These are phyloP conservation scores for Ceriagrion tenellum DNA, from an alignment of 2,888 invertebrate species.

Conservation along the genomic window DNA sequence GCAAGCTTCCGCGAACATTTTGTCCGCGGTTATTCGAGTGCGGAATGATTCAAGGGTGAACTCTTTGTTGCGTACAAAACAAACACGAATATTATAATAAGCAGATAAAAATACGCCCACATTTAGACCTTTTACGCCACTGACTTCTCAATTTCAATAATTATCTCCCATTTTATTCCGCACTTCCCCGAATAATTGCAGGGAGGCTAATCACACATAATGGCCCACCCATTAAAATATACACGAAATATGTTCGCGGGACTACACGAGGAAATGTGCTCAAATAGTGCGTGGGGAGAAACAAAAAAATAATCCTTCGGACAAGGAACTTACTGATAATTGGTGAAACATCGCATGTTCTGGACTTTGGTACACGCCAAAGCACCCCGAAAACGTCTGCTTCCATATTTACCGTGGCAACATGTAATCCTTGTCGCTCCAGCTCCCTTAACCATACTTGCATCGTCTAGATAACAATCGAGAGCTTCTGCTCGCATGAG, in stretches of 20 bases:
- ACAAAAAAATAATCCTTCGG: neutral
- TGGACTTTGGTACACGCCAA: neutral
- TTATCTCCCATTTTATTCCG: slow-evolving; percentile 16
- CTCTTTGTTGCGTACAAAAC: neutral
- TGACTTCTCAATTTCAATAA: slow-evolving; percentile 8
- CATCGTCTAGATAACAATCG: neutral
- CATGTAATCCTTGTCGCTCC: slow-evolving; percentile 11
- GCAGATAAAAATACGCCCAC: neutral
- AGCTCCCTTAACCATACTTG: neutral
- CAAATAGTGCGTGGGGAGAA: neutral
- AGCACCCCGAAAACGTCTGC: neutral
- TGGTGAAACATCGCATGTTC: slow-evolving; percentile 22
- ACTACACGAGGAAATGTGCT: neutral
- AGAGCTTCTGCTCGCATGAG: neutral
- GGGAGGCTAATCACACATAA: slow-evolving; percentile 21
- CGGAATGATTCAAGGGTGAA: neutral
- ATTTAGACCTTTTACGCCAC: neutral
- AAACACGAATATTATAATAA: slow-evolving; percentile 39
- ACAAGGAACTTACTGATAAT: slow-evolving; percentile 12
- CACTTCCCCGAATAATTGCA: neutral
- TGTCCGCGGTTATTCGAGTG: neutral
- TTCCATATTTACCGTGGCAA: neutral
- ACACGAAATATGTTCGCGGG: neutral
- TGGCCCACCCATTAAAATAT: neutral
- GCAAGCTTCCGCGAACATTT: neutral